A percentile compares a stretch with the other conserved stretches of the same genome.
Conservation (phyloP, 2,797 vertebrate genomes). For the Leptodactylus fallax region DNA sequence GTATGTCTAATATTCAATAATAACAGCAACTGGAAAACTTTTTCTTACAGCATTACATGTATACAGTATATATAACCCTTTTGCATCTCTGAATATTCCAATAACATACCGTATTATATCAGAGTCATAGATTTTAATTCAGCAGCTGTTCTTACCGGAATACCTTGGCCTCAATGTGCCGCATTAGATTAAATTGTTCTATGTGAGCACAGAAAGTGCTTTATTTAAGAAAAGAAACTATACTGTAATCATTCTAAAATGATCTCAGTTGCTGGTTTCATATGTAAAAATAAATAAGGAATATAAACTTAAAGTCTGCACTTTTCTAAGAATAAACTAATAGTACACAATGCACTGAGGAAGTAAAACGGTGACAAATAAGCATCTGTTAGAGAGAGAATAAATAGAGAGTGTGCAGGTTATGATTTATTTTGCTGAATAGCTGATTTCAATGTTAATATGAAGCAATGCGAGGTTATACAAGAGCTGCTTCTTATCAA, state of each 20-base stretch:
- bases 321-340: slow-evolving; percentile 29
- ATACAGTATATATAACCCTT: background rate
- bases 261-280: slow-evolving; percentile 28
- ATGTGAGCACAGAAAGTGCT: slow-evolving; percentile 55
- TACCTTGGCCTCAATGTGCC: slow-evolving; percentile 61
- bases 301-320: slow-evolving; percentile 41
- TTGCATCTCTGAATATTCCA: slow-evolving; percentile 37
- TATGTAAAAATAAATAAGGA: slow-evolving; percentile 49
- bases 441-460: background rate
- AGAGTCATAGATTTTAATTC: slow-evolving; percentile 38
- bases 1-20: background rate
- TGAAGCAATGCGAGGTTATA: background rate
- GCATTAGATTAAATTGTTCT: slow-evolving; percentile 56
- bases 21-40: background rate
- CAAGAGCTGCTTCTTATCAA: background rate
- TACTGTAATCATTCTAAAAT: slow-evolving; percentile 36
- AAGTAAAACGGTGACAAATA: slow-evolving; percentile 26
- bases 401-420: slow-evolving; percentile 1
- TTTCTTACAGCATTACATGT: background rate
- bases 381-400: slow-evolving; percentile 2
- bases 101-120: slow-evolving; percentile 38
- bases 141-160: slow-evolving; percentile 50
- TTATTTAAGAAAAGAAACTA: slow-evolving; percentile 44
- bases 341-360: slow-evolving; percentile 1
- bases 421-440: slow-evolving; percentile 15